Evolutionary conservation across 2,797 vertebrate genomes (phyloP).

Genomic region (Rhinoraja longicauda): DNA sequence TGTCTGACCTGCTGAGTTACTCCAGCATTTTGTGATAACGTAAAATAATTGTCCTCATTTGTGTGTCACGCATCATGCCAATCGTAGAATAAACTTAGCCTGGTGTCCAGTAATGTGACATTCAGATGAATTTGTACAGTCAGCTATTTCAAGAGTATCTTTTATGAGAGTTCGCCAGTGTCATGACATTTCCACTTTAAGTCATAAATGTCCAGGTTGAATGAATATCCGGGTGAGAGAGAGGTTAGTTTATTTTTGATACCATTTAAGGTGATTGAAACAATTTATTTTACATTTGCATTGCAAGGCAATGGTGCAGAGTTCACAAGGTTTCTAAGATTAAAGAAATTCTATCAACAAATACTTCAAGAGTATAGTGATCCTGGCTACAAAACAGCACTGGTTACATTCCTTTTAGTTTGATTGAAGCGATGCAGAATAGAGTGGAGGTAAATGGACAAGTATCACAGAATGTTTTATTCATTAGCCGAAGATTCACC

Average conservation of each 20-base stretch:
- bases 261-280: not conserved
- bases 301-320: not conserved
- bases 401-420: not conserved
- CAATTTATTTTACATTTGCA: not conserved
- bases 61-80: not conserved
- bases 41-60: not conserved
- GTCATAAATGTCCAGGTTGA: not conserved
- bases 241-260: not conserved
- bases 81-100: not conserved
- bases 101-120: not conserved
- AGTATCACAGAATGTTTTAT: slow-evolving; percentile 9
- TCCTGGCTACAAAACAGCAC: not conserved
- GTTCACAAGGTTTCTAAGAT: not conserved
- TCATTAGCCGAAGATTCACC: not conserved
- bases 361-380: not conserved
- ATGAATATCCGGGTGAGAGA: not conserved
- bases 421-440: slow-evolving; percentile 2
- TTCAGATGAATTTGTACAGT: slow-evolving; percentile 18
- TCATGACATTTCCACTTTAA: not conserved
- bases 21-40: too few relatives aligned
- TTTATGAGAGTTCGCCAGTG: not conserved
- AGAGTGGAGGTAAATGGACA: not conserved
- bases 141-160: not conserved
- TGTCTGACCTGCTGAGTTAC: too few relatives aligned
- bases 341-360: not conserved